Conservation (phyloP, 2,888 invertebrate species). For the Nycteola revayana region DNA sequence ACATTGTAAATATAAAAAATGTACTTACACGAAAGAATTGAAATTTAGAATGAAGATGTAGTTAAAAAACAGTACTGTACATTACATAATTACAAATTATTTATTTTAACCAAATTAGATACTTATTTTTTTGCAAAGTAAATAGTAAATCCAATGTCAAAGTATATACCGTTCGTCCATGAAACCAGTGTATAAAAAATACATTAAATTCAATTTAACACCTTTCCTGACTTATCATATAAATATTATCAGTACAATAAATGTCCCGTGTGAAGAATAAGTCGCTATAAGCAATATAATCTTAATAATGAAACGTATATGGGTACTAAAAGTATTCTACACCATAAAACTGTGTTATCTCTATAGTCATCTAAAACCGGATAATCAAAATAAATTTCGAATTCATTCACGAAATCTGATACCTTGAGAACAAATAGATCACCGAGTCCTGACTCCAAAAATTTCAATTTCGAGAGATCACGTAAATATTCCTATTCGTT, state of each 20-base stretch:
- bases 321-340: constrained; percentile 42
- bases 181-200: too few relatives aligned
- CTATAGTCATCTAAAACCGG: constrained; percentile 48
- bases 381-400: constrained; percentile 42
- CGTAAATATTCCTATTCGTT: constrained; percentile 59
- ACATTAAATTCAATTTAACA: constrained; percentile 1
- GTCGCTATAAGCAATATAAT: constrained; percentile 30
- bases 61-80: too few relatives aligned
- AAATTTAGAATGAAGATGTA: too few relatives aligned
- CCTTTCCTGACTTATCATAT: background rate
- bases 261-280: constrained; percentile 24
- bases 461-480: constrained; percentile 62
- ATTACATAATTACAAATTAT: too few relatives aligned
- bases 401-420: constrained; percentile 55
- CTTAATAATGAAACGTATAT: constrained; percentile 43
- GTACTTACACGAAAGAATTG: too few relatives aligned
- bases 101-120: too few relatives aligned
- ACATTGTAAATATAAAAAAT: too few relatives aligned
- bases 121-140: too few relatives aligned
- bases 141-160: too few relatives aligned
- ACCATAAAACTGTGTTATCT: constrained; percentile 55
- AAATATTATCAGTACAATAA: constrained; percentile 24
- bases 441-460: constrained; percentile 36
- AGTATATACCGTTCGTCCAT: too few relatives aligned
- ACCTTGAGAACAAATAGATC: constrained; percentile 50